A percentile compares a stretch with the other conserved stretches of the same genome.
Conservation (phyloP, 2,797 vertebrate genomes). For the Gephyroberyx darwinii region DNA sequence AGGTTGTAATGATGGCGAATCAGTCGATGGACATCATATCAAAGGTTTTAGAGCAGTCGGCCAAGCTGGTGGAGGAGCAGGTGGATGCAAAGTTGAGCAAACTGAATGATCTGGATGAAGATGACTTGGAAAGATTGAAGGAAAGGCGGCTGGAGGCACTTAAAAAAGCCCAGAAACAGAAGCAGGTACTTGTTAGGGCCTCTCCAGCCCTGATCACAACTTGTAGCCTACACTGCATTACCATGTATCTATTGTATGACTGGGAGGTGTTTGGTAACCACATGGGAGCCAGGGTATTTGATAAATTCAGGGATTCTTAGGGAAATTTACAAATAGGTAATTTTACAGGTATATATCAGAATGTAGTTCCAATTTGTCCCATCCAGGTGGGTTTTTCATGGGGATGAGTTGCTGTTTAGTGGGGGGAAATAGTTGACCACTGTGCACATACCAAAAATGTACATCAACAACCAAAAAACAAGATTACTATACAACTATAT, state of each 20-base stretch:
- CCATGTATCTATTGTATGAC: too few relatives aligned
- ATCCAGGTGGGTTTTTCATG: background rate
- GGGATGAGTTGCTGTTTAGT: background rate
- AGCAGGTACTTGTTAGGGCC: slow-evolving; percentile 86
- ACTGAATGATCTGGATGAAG: slow-evolving; percentile 91
- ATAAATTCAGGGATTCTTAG: too few relatives aligned
- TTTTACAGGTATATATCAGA: too few relatives aligned
- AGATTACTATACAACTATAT: too few relatives aligned
- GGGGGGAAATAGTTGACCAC: too few relatives aligned
- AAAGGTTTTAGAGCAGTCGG: slow-evolving; percentile 90
- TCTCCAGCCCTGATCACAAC: background rate
- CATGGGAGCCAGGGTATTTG: too few relatives aligned
- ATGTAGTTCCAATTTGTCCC: background rate
- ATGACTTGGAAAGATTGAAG: slow-evolving; percentile 92
- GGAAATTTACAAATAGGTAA: too few relatives aligned
- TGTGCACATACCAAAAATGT: background rate
- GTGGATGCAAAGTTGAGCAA: slow-evolving; percentile 91
- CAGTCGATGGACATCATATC: slow-evolving; percentile 85
- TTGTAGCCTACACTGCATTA: too few relatives aligned
- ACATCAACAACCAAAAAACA: background rate
- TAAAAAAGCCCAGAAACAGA: slow-evolving; percentile 96
- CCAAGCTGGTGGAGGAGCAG: slow-evolving; percentile 90
- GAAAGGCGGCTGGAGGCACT: slow-evolving; percentile 91
- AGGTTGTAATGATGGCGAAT: slow-evolving; percentile 82
- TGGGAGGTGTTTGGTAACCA: too few relatives aligned